phyloP scores from a whole-genome alignment of 2,113 vertebrate species.

The Setophaga petechia region DNA sequence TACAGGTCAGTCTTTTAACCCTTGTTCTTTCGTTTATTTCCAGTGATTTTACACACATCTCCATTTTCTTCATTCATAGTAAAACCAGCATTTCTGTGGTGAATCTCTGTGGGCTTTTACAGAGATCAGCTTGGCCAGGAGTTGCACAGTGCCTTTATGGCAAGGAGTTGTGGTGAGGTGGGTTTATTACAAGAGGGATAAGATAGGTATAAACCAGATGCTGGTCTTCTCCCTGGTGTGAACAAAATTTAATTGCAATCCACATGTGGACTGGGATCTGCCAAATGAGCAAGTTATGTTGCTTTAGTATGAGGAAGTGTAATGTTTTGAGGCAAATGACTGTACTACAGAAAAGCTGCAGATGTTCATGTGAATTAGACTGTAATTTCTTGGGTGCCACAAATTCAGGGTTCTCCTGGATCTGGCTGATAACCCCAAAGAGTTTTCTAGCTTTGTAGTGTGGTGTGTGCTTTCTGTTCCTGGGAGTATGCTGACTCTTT shows the following conservation, averaged over 20 bases:
- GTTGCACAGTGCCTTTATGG: neutral
- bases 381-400: neutral
- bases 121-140: neutral
- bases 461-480: neutral
- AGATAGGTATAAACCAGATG: neutral
- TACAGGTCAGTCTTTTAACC: neutral
- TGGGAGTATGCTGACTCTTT: neutral
- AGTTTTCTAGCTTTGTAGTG: neutral
- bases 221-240: neutral
- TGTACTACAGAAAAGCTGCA: neutral
- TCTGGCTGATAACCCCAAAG: neutral
- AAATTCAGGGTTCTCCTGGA: neutral
- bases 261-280: neutral
- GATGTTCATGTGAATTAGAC: neutral
- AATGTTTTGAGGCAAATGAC: neutral
- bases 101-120: neutral
- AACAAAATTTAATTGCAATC: neutral
- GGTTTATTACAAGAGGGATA: neutral
- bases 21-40: neutral
- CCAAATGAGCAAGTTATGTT: neutral
- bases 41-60: neutral
- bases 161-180: neutral
- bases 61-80: neutral
- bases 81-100: neutral
- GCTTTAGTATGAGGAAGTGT: neutral